Evolutionary conservation across 2,888 invertebrate species (phyloP), one percentile per base, ranked within the genome.

Genomic region (Seladonia tumulorum): DNA sequence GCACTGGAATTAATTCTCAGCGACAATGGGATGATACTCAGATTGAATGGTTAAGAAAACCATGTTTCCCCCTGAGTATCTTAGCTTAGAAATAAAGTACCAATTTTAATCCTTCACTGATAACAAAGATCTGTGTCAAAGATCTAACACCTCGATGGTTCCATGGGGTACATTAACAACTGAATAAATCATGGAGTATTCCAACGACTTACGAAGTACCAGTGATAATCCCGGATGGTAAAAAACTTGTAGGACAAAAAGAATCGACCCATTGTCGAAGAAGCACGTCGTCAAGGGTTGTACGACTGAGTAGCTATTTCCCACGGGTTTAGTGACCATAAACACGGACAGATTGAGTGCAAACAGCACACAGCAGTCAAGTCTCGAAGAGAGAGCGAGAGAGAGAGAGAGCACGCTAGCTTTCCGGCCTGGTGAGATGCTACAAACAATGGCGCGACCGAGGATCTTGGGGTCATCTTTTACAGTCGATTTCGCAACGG

Each of bases 261-360:
- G 29, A 8, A 18, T 63, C 63, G n/a, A 16, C 29, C 29, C 29
- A 29, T 63, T 63, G 63, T 16, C 7, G 63, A 63, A 63, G 29
- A 63, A 63, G 63, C 16, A 29, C 16, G 63, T 29, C 29, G 29
- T 29, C 16, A 29, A 63, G 16, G 29, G 63, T 16, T 63, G 29
- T 16, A 63, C 63, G 29, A 16, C 29, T 18, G 16, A 63, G 29
- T 63, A 63, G 63, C 63, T 29, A 16, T 63, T 63, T 63, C 63
- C 63, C 29, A 63, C 29, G 29, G 29, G 63, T 63, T 63, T 39
- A 70, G 39, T 42, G 39, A 42, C 39, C 70, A 70, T 70, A 70
- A 42, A 42, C 39, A 5, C 29, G 16, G 63, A 29, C 63, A 63
- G 63, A 29, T 29, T 29, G 29, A 29, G 63, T 63, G 16, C 29